A percentile compares a stretch with the other conserved stretches of the same genome.
Conservation (phyloP, 1,140 invertebrate species). For the Megalonaias nervosa region DNA sequence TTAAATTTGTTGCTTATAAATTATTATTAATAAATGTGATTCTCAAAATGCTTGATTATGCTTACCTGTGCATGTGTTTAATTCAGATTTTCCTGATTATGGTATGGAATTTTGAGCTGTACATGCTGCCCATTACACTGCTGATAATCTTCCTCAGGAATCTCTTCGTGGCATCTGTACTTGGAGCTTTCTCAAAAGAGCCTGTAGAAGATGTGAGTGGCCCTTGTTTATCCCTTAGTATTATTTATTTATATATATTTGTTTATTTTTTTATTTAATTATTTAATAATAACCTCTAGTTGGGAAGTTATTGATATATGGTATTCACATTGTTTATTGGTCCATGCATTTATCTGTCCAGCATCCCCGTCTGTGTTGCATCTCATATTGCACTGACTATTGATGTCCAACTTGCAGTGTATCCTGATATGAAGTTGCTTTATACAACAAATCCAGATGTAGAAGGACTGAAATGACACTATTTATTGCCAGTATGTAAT, state of each 20-base stretch:
- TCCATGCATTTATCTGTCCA: background rate
- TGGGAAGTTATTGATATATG: background rate
- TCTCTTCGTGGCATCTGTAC: constrained; percentile 53
- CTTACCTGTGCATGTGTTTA: constrained; percentile 5
- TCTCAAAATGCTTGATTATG: background rate
- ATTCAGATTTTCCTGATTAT: constrained; percentile 66
- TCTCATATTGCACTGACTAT: background rate
- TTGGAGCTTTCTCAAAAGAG: constrained; percentile 52
- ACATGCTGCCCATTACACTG: constrained; percentile 68
- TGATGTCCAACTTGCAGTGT: too few relatives aligned
- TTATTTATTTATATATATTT: constrained; percentile 1
- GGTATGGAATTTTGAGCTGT: constrained; percentile 70
- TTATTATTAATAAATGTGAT: background rate
- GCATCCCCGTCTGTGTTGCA: background rate
- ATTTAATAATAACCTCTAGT: background rate
- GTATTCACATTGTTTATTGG: background rate
- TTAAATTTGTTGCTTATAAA: background rate
- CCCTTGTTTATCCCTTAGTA: background rate
- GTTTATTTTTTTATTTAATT: background rate
- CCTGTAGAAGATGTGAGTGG: constrained; percentile 57
- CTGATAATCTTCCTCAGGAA: constrained; percentile 66
- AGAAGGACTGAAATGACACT: too few relatives aligned
- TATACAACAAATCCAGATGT: too few relatives aligned
- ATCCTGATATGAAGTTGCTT: too few relatives aligned
- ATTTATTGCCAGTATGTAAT: too few relatives aligned